A percentile compares a stretch with the other conserved stretches of the same genome.
Conservation (phyloP, 1,140 invertebrate species). For the Thalassaphorura encarpata region DNA sequence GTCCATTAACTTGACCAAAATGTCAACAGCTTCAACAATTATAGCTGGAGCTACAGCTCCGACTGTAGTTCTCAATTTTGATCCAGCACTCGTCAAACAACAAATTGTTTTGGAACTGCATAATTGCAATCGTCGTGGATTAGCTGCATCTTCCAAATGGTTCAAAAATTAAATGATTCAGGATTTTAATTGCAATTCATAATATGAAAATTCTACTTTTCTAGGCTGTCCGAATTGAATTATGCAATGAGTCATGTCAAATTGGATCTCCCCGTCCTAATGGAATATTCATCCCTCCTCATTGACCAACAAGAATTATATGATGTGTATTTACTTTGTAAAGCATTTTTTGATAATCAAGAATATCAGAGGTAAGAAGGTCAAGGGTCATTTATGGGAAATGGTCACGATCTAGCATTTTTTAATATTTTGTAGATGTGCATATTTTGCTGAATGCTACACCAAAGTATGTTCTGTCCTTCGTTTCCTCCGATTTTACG, state of each 20-base stretch:
- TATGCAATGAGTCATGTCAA: constrained; percentile 58
- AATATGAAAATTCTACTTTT: constrained; percentile 22
- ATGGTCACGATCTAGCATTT: neutral
- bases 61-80: constrained; percentile 1
- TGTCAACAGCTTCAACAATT: neutral
- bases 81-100: constrained; percentile 36
- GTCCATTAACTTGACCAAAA: no score
- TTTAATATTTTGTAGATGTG: constrained; percentile 56
- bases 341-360: constrained; percentile 81
- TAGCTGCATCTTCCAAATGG: constrained; percentile 40
- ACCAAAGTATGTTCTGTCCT: constrained; percentile 46
- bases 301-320: constrained; percentile 46
- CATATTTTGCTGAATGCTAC: constrained; percentile 66
- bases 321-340: constrained; percentile 66
- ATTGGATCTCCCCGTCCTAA: constrained; percentile 39
- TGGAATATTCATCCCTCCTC: constrained; percentile 38
- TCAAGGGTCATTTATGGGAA: neutral
- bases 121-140: constrained; percentile 37
- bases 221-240: constrained; percentile 68
- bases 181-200: neutral
- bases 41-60: neutral
- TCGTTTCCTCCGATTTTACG: constrained; percentile 72
- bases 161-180: neutral
- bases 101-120: constrained; percentile 37
- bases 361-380: constrained; percentile 62